A percentile compares a stretch with the other conserved stretches of the same genome.
Evolutionary conservation across 2,113 vertebrate genomes (phyloP).

Genomic region (Sorex araneus): DNA sequence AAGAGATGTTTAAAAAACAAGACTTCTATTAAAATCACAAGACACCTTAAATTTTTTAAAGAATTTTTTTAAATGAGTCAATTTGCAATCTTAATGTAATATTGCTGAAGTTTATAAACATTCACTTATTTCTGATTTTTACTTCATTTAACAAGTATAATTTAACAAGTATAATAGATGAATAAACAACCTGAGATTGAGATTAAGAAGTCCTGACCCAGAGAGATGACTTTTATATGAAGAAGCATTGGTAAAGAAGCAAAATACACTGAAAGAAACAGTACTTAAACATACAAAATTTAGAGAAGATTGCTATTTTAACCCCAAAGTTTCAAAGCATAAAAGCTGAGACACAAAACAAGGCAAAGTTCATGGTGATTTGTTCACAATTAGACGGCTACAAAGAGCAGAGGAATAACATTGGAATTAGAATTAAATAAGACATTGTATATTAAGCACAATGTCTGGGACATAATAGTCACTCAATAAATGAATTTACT

Average conservation of each 20-base stretch:
- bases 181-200: no score
- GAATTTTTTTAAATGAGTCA: constrained; percentile 22
- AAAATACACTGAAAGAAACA: not conserved
- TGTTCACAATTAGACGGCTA: not conserved
- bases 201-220: not conserved
- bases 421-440: not conserved
- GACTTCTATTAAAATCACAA: constrained; percentile 5
- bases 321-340: not conserved
- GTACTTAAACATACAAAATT: not conserved
- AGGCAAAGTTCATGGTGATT: not conserved
- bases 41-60: constrained; percentile 30
- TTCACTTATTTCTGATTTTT: not conserved
- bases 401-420: not conserved
- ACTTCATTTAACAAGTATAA: constrained; percentile 31
- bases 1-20: not conserved
- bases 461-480: not conserved
- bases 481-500: not conserved
- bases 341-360: not conserved
- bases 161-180: not conserved
- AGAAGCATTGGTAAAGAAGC: not conserved
- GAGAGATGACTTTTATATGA: not conserved
- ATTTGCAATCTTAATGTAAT: not conserved
- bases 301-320: constrained; percentile 17
- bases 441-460: not conserved
- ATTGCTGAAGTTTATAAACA: not conserved